Evolutionary conservation across 2,113 vertebrate species (phyloP), one percentile per base, ranked within the genome.

Genomic region (Carassius carassius): DNA sequence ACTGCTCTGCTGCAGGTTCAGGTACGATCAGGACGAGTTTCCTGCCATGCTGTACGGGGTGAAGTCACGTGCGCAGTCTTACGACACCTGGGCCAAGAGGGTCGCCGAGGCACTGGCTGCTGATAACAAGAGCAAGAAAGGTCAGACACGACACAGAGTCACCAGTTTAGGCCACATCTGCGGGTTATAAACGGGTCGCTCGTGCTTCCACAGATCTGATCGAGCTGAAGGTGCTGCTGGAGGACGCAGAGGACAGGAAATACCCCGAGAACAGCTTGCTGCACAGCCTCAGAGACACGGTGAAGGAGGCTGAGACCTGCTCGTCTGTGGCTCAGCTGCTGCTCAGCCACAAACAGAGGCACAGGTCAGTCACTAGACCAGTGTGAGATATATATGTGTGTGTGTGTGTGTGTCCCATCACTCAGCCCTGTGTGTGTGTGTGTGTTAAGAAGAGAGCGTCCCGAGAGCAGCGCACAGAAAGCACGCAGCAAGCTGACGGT

Each of bases 231-330:
- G 97, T 98, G 44, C 94, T 99, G 94, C 86, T 99, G 88, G 97
- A 99, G 90, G 98, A 99, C 79, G 97, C 97, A 7, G 97, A 99
- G 92, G 98, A 99, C 90, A 94, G 97, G 86, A 99, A 99, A 87
- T 99, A 98, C 56, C 98, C 98, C 0, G 98, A 99, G 89, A 99
- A 99, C 7, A 92, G 94, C 74, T 94, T 99, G 67, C 97, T 97
- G 90, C 95, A 96, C 23, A 95, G 94, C 78, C 96, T 99, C 47
- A 94, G 95, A 87, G 97, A 98, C 89, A 96, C 97, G 91, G 97
- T 99, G 62, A 99, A 98, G 91, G 98, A 99, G 91, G 98, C 98
- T 0, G 98, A 99, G 92, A 99, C 97, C 1, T 99, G 98, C 92
- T 97, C 97, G 54, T 99, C 98, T 10, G 97, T 99, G n/a, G 97